Conservation (phyloP, 2,113 vertebrate species). For the Apteryx owenii region DNA sequence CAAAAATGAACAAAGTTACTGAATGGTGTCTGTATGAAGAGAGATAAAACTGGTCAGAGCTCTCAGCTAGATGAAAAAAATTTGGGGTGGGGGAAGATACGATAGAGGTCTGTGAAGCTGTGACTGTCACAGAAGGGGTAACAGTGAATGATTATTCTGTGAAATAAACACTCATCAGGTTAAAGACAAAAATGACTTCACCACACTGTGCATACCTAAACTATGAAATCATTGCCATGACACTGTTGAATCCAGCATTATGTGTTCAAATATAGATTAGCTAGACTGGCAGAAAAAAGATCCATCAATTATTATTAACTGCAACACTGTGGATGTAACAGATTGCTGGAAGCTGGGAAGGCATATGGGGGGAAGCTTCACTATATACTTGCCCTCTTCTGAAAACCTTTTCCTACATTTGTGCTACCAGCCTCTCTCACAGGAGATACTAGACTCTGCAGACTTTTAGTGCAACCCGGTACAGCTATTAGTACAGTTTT, state of each 20-base stretch:
- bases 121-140: background rate
- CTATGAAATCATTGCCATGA: background rate
- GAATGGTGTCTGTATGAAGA: background rate
- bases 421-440: background rate
- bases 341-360: background rate
- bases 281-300: background rate
- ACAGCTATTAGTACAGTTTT: background rate
- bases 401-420: background rate
- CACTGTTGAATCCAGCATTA: background rate
- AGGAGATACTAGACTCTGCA: background rate
- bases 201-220: background rate
- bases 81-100: no score
- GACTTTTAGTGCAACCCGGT: background rate
- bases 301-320: background rate
- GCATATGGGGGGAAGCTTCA: background rate
- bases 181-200: background rate
- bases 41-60: background rate
- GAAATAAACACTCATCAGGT: background rate
- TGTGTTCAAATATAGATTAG: background rate
- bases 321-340: background rate
- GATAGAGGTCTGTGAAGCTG: background rate
- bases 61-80: background rate
- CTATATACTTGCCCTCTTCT: background rate
- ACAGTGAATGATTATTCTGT: background rate
- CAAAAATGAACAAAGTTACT: background rate